phyloP scores from a whole-genome alignment of 2,797 vertebrate genomes.

The Microhierax caerulescens region DNA sequence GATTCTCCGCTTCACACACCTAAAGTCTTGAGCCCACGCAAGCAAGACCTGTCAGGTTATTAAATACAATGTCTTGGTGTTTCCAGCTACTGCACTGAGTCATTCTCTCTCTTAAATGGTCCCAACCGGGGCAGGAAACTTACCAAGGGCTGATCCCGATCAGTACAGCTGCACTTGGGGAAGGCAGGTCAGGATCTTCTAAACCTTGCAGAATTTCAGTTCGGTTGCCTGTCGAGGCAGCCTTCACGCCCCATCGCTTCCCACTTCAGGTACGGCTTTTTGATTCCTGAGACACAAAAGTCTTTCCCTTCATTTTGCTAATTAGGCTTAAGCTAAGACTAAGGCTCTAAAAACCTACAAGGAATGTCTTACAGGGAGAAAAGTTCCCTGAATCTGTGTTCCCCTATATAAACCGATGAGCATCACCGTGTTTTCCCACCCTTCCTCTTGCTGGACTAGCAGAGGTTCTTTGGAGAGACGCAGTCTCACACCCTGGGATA shows the following conservation, averaged over 20 bases:
- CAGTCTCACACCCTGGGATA: background rate
- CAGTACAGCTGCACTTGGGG: background rate
- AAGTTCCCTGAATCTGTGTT: background rate
- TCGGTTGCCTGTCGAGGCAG: background rate
- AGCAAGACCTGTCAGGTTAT: background rate
- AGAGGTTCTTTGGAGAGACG: background rate
- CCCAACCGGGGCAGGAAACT: background rate
- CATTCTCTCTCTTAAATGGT: background rate
- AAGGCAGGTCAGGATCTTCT: background rate
- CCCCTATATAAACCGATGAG: background rate
- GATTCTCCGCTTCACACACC: background rate
- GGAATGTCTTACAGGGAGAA: background rate
- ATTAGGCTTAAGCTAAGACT: background rate
- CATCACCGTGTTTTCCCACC: background rate
- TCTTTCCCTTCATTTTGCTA: background rate
- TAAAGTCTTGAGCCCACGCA: fast-evolving
- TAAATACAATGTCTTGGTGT: background rate
- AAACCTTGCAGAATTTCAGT: background rate
- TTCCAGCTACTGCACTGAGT: fast-evolving
- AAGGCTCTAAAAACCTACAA: too few relatives aligned
- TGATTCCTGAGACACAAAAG: background rate
- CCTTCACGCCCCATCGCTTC: background rate
- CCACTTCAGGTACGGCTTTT: background rate
- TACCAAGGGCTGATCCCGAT: background rate
- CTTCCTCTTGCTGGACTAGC: background rate